A percentile compares a stretch with the other conserved stretches of the same genome.
Evolutionary conservation across 1,140 invertebrate species (phyloP).

Genomic region (Scaptomyza pallida): DNA sequence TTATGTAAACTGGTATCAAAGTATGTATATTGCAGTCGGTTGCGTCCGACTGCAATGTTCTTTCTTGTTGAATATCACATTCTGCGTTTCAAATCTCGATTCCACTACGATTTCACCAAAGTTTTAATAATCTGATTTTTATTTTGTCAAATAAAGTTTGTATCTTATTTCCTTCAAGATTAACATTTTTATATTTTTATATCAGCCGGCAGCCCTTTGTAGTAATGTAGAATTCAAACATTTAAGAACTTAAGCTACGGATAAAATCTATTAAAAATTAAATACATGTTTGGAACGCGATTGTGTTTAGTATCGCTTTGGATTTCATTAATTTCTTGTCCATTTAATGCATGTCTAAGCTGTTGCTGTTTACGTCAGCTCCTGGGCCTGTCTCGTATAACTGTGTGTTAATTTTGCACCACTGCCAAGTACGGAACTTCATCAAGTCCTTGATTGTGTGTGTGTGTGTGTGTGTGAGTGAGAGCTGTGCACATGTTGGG

Average conservation of each 20-base stretch:
- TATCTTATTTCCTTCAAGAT: too few relatives aligned
- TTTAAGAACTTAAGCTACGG: background rate
- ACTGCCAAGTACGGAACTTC: background rate
- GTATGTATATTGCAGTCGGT: too few relatives aligned
- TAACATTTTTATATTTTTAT: too few relatives aligned
- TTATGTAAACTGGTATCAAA: too few relatives aligned
- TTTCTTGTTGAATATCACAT: constrained; percentile 18
- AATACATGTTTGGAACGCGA: constrained; percentile 18
- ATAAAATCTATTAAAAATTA: background rate
- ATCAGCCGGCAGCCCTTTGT: too few relatives aligned
- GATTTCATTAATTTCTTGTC: constrained; percentile 61
- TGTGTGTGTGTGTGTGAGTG: constrained; percentile 18
- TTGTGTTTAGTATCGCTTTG: constrained; percentile 14
- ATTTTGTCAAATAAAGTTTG: too few relatives aligned
- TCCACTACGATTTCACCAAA: background rate
- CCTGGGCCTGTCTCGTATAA: constrained; percentile 40
- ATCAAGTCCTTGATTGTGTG: background rate
- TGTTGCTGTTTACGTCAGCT: constrained; percentile 7
- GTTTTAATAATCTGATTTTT: background rate
- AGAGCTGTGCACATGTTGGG: constrained; percentile 45
- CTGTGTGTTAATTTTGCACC: constrained; percentile 75
- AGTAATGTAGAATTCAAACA: background rate
- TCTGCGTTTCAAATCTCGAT: constrained; percentile 9
- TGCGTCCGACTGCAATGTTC: too few relatives aligned
- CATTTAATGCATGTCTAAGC: constrained; percentile 73